Conservation (phyloP, 53 echinoderm and acorn worm genomes). For the Pentamera pediparva region DNA sequence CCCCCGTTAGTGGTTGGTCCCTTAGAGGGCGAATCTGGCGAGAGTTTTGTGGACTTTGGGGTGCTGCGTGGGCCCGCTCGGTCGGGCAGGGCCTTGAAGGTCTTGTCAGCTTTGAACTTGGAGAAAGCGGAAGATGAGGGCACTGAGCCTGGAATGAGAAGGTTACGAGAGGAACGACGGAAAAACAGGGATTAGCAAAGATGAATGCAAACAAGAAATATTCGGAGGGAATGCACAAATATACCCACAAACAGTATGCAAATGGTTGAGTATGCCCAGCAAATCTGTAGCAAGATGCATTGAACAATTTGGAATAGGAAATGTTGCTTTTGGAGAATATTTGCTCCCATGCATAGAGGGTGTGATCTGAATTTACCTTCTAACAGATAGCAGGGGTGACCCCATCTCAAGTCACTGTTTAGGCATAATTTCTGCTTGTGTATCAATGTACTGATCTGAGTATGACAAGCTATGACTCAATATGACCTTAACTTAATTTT, state of each 20-base stretch:
- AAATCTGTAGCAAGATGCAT: too few relatives aligned
- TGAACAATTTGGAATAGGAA: too few relatives aligned
- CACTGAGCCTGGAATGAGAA: constrained; percentile 8
- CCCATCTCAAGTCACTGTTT: too few relatives aligned
- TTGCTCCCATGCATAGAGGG: too few relatives aligned
- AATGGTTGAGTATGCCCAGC: too few relatives aligned
- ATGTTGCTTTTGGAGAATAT: too few relatives aligned
- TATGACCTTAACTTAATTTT: too few relatives aligned
- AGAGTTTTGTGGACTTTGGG: constrained; percentile 20
- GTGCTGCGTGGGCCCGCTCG: constrained; percentile 17
- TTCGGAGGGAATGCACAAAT: not conserved
- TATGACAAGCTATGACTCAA: too few relatives aligned
- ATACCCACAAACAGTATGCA: not conserved
- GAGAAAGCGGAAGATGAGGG: constrained; percentile 18
- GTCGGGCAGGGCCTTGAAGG: constrained; percentile 37
- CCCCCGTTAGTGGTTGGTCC: not conserved
- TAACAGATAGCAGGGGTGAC: too few relatives aligned
- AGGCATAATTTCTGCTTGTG: too few relatives aligned
- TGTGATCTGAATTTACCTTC: too few relatives aligned
- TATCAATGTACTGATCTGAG: too few relatives aligned
- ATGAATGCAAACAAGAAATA: not conserved
- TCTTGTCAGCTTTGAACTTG: constrained; percentile 27
- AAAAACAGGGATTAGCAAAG: not conserved
- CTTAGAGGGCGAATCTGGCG: constrained; percentile 24
- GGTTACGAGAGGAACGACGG: not conserved